Percentiles rank a stretch among this genome's conserved stretches.
Evolutionary conservation across 2,888 invertebrate genomes (phyloP).

Genomic region (Rhorus exstirpatorius): DNA sequence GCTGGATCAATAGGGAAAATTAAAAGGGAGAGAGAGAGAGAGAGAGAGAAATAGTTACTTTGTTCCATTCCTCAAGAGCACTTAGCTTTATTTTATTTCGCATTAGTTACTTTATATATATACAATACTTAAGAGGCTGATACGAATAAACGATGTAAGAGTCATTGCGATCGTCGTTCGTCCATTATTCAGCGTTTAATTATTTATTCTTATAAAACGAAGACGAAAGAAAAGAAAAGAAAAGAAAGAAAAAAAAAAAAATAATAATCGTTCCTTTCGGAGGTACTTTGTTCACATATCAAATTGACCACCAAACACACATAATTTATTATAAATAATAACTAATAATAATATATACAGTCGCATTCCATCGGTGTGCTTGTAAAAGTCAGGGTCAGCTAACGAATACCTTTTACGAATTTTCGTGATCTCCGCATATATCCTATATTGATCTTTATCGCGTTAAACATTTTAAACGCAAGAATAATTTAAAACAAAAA

Average conservation of each 20-base stretch:
- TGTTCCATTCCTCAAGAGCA: slow-evolving; percentile 82
- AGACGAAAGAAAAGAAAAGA: slow-evolving; percentile 36
- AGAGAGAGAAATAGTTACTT: slow-evolving; percentile 75
- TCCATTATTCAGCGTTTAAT: slow-evolving; percentile 54
- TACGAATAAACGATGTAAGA: slow-evolving; percentile 43
- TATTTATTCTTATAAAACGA: slow-evolving; percentile 65
- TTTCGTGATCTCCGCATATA: slow-evolving; percentile 79
- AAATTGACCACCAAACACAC: slow-evolving; percentile 78
- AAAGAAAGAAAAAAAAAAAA: slow-evolving; percentile 46
- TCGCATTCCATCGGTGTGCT: slow-evolving; percentile 82
- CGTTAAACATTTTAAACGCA: slow-evolving; percentile 40
- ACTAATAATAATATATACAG: slow-evolving; percentile 69
- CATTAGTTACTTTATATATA: slow-evolving; percentile 77
- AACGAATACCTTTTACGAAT: slow-evolving; percentile 74
- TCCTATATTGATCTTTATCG: slow-evolving; percentile 60
- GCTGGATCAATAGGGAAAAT: slow-evolving; percentile 25
- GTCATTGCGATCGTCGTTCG: slow-evolving; percentile 55
- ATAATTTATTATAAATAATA: slow-evolving; percentile 70
- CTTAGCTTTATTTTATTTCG: slow-evolving; percentile 75
- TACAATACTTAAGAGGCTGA: slow-evolving; percentile 73
- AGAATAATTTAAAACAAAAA: slow-evolving; percentile 16
- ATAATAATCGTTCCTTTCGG: slow-evolving; percentile 75
- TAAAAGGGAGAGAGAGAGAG: no score
- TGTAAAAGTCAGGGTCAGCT: slow-evolving; percentile 74
- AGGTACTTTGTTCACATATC: slow-evolving; percentile 83